Conservation (phyloP, 2,113 vertebrate species). For the Ailurus styani region DNA sequence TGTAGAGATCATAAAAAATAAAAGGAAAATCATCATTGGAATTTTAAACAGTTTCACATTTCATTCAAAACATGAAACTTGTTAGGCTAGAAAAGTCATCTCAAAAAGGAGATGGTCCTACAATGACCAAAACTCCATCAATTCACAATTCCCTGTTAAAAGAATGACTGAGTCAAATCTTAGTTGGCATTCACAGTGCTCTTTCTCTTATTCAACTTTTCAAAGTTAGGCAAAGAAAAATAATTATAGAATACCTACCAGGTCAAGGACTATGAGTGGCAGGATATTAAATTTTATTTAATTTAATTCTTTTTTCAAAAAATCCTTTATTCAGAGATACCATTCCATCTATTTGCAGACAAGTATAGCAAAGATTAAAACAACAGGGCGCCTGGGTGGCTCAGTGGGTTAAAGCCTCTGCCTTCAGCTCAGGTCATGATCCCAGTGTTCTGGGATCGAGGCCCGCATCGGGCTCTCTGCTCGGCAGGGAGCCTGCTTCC, state of each 20-base stretch:
- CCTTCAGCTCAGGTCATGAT: too few species aligned
- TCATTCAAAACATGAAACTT: conserved; percentile 25
- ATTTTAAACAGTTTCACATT: neutral
- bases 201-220: neutral
- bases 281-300: neutral
- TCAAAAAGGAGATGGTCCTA: neutral
- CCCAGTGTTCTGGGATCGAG: too few species aligned
- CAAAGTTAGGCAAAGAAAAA: conserved; percentile 2
- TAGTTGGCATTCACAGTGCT: neutral
- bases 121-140: neutral
- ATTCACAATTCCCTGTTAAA: neutral
- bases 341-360: neutral
- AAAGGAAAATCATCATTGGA: neutral
- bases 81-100: neutral
- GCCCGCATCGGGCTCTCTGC: too few species aligned
- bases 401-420: too few species aligned
- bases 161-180: neutral
- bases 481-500: too few species aligned
- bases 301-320: neutral
- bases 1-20: neutral
- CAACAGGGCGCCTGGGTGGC: too few species aligned
- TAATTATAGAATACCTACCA: neutral
- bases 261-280: neutral
- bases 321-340: neutral
- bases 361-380: neutral